Base-by-base conservation (phyloP, 2,888 invertebrate species). In the Taenaris catops region DNA sequence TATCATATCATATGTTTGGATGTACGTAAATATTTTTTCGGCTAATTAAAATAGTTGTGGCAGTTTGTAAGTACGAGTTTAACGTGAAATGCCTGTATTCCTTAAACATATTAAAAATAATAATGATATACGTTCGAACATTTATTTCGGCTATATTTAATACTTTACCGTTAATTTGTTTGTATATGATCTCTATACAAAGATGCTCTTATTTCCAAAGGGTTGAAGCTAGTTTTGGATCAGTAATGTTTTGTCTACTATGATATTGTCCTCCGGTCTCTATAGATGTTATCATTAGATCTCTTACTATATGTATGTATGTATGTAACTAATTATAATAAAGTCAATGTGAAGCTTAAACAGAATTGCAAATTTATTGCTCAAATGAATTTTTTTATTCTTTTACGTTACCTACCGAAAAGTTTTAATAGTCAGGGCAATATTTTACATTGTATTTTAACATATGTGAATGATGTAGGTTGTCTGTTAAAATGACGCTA, bases 321-420 rank as follows among this genome's bases (percentile, higher is more conserved):
- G 35, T 46, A 42, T 46, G 49, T 49, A 48, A 41, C 38, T 44
- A 41, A 45, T 26, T 37, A 24, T 48, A 33, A 25, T 25, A 2
- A 28, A 21, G 20, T 27, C 44, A 35, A 46, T 49, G 47, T 51
- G 51, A 36, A 33, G 33, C 38, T 20, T 4, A 21, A 7, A 25
- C 36, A 33, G 16, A 25, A 25, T 44, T 43, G 51, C 51, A 50
- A 55, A 5, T 8, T 55, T 60, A 63, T 76, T 79, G 79, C 80
- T 79, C 80, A 80, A 80, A 59, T 23, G 26, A 53, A 53, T 29
- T 40, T 59, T 12, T 31, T 16, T n/a, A n/a, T n/a, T n/a, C n/a
- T 60, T 58, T 54, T 49, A 56, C 58, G 70, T 74, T 76, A 75
- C 69, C 75, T 67, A 67, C 58, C 55, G 58, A 55, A 49, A 52